Percentiles rank a stretch among this genome's conserved stretches.
Evolutionary conservation across 2,797 vertebrate genomes (phyloP).

Genomic region (Neoniphon sammara): DNA sequence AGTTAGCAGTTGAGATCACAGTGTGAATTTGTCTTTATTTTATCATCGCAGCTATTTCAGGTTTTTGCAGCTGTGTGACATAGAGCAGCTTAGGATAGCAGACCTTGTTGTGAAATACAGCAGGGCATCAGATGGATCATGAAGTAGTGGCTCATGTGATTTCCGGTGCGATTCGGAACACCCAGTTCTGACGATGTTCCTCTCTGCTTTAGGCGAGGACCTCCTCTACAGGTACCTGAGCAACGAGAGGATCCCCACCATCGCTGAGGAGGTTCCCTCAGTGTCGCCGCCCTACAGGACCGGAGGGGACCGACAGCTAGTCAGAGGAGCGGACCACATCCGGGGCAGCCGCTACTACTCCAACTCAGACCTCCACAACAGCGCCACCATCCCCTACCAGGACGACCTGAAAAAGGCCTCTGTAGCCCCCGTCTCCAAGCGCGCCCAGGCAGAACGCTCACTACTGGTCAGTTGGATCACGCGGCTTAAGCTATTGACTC

Average conservation of each 20-base stretch:
- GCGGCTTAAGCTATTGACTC: slow-evolving; percentile 94
- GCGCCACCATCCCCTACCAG: slow-evolving; percentile 92
- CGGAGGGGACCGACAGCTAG: slow-evolving; percentile 83
- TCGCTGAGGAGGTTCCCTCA: slow-evolving; percentile 86
- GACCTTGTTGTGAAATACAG: no score
- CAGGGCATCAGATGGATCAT: not conserved
- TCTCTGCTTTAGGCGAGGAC: slow-evolving; percentile 84
- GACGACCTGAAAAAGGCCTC: slow-evolving; percentile 88
- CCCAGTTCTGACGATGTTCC: not conserved
- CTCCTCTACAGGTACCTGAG: slow-evolving; percentile 93
- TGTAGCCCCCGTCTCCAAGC: slow-evolving; percentile 79
- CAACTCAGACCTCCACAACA: slow-evolving; percentile 90
- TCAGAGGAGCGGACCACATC: slow-evolving; percentile 89
- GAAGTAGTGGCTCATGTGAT: not conserved
- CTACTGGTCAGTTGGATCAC: slow-evolving; percentile 94
- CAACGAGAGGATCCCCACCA: slow-evolving; percentile 92
- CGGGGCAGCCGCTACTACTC: slow-evolving; percentile 88
- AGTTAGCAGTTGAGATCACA: not conserved
- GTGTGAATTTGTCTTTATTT: not conserved
- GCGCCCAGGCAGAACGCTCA: slow-evolving; percentile 87
- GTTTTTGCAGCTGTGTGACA: not conserved
- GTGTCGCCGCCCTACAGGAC: slow-evolving; percentile 81
- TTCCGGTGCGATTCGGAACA: not conserved
- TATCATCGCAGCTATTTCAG: not conserved
- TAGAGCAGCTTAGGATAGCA: no score